Percentiles rank a stretch among this genome's conserved stretches.
These are phyloP conservation scores for Plagodis pulveraria DNA, from an alignment of 2,888 invertebrate species.

Conservation along the genomic window DNA sequence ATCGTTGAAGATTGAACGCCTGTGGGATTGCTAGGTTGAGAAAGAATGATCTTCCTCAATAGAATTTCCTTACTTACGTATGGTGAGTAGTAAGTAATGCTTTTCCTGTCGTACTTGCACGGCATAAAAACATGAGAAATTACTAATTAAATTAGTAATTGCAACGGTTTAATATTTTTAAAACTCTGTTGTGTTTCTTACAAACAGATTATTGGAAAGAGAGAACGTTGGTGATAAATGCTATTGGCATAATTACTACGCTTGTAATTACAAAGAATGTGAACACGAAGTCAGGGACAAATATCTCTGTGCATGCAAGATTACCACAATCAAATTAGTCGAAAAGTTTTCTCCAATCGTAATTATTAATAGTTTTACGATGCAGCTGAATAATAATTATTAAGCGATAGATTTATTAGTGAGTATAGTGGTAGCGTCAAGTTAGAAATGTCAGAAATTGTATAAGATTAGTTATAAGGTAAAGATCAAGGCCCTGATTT, in stretches of 20 bases:
- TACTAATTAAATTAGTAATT: too few species aligned
- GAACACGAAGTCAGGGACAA: constrained; percentile 30
- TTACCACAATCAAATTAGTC: constrained; percentile 33
- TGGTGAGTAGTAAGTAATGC: too few species aligned
- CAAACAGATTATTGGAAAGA: too few species aligned
- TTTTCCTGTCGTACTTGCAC: too few species aligned
- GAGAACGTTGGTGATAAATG: neutral
- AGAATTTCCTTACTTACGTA: too few species aligned
- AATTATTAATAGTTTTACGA: constrained; percentile 24
- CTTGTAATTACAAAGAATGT: constrained; percentile 41
- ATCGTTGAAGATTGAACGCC: too few species aligned
- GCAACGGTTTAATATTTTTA: too few species aligned
- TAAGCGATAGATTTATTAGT: constrained; percentile 15
- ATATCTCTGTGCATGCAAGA: constrained; percentile 37
- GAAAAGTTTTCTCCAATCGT: constrained; percentile 35
- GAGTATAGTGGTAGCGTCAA: constrained; percentile 2
- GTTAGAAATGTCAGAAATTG: neutral
- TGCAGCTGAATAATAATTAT: constrained; percentile 15
- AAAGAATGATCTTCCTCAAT: too few species aligned
- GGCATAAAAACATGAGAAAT: too few species aligned
- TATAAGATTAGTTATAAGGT: neutral
- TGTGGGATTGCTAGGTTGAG: too few species aligned
- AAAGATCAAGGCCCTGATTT: constrained; percentile 2
- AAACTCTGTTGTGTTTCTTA: too few species aligned
- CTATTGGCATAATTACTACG: constrained; percentile 37